Evolutionary conservation across 2,888 invertebrate genomes (phyloP), one percentile per base, ranked within the genome.

Genomic region (Drosophila nigritarsus): DNA sequence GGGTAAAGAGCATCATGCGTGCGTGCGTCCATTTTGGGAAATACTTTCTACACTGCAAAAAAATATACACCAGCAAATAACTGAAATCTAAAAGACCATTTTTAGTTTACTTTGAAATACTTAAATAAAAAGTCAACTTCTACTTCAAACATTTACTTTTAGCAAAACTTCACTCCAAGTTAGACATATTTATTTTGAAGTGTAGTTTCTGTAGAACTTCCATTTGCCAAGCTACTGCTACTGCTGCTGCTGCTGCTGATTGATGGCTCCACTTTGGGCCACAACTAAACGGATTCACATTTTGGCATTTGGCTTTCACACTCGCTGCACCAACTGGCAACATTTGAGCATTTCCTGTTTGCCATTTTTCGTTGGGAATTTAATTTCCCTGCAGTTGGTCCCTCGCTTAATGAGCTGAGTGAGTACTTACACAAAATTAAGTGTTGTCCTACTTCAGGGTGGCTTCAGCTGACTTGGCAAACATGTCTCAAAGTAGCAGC

Each of bases 371-470:
- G 34, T 34, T 51, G 20, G 42, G 81, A 78, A 80, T 78, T 72
- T 56, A 78, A 78, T 78, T 78, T 78, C 78, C 81, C 48, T 42
- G 40, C 56, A 60, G 68, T 34, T 40, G 42, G 32, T 69, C 78
- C 65, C 68, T 78, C 75, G 77, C 89, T 83, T 87, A 87, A 87
- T 87, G 87, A 87, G 90, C 90, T 87, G 90, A 87, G 87, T 87
- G 90, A 89, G 90, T 87, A 89, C 90, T 90, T 87, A 90, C 87
- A 90, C 79, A 87, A 90, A 87, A 87, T 90, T 90, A 87, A 87
- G 90, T 87, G 87, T 87, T 87, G 87, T 86, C 89, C 87, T 77
- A 90, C 87, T 87, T 87, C 87, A 74, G 78, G 76, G 68, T 9
- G 74, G 61, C 79, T 63, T 81, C 89, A 78, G 90, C 90, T 89